Conservation (phyloP, 2,888 invertebrate genomes). For the Metallyticus violacea region DNA sequence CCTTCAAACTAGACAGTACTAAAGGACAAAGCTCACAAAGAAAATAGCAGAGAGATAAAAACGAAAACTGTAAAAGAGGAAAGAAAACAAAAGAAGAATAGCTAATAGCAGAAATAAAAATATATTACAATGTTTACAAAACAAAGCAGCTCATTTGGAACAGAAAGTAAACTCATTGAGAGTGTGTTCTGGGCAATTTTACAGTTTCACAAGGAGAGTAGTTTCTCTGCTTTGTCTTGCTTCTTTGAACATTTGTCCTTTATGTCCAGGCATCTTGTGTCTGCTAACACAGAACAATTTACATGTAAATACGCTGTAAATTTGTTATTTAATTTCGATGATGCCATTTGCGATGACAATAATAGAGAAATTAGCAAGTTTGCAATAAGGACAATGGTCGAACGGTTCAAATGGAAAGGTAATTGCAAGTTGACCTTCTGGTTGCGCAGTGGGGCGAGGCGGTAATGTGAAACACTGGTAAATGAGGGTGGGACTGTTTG, state of each 20-base stretch:
- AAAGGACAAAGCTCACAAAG: too few relatives aligned
- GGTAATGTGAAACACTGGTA: not conserved
- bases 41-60: not conserved
- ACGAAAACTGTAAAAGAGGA: not conserved
- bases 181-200: not conserved
- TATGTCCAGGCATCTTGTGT: not conserved
- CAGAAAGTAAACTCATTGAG: not conserved
- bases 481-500: not conserved
- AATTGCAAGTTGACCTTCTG: not conserved
- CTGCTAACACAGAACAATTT: not conserved
- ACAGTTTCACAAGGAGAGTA: not conserved
- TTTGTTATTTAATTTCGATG: not conserved
- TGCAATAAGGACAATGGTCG: not conserved
- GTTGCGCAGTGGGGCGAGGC: not conserved
- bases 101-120: not conserved
- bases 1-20: not conserved
- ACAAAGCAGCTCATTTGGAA: not conserved
- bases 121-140: not conserved
- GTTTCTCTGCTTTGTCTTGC: not conserved
- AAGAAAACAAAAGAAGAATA: not conserved
- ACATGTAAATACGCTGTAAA: not conserved
- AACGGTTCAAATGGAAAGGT: not conserved
- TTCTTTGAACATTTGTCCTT: not conserved
- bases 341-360: not conserved
- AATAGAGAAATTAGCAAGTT: not conserved